Base-by-base conservation (phyloP, 2,888 invertebrate species). In the Agrotis exclamationis region DNA sequence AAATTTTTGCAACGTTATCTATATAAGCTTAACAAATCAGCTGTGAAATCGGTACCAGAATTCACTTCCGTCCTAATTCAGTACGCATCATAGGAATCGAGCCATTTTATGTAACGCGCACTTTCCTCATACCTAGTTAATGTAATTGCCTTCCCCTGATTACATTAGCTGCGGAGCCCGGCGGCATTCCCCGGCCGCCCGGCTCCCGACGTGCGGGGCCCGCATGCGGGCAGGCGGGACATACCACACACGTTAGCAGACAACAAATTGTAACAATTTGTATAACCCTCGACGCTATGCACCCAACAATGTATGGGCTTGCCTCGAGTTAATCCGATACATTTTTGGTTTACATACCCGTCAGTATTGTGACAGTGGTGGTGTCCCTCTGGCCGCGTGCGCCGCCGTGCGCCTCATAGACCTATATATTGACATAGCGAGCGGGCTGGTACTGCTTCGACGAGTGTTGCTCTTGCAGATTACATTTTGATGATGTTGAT, bases 1-100 rank as follows among this genome's bases (percentile, higher is more conserved):
- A 93, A 91, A 92, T 91, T 93, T 94, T 95, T 94, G 95, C 95
- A 94, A 92, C 89, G 92, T 94, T 93, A 93, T 93, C 93, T 94
- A 92, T 93, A 89, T 95, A 95, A 95, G 96, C 96, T 96, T 95
- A 94, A 93, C 93, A 93, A 93, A 93, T 94, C 96, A 94, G 94
- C 95, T 95, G 94, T 95, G 95, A 95, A 94, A 95, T 95, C 94
- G 95, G 93, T 95, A 96, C 95, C 95, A 96, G 95, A 95, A 91
- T 95, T 95, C 96, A 96, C 96, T 96, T 96, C 96, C 96, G 96
- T 96, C 96, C 96, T 96, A 95, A 95, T 92, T 95, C 96, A 96
- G 95, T 95, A 95, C 90, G 96, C 96, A 95, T 95, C 93, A 95
- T 96, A 95, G 93, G 94, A 95, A 95, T 96, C 96, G 96, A 96